Base-by-base conservation (phyloP, 92 coral and sea anemone species). In the Diadumene lineata region DNA sequence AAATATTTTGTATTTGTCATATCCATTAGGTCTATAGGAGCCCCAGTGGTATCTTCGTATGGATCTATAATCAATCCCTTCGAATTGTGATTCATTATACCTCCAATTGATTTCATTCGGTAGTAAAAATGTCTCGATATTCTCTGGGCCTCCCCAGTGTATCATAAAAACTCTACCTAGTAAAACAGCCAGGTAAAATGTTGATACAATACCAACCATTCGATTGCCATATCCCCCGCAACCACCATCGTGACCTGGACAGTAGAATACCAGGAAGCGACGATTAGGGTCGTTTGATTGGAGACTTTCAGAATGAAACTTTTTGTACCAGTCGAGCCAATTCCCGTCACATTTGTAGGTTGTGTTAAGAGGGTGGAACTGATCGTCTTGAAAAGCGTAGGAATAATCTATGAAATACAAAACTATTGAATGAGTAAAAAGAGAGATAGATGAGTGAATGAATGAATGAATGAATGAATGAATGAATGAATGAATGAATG, bases 181-280 rank as follows among this genome's bases (percentile, higher is more conserved):
- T 31, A 81, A 53, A 27, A 81, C 34, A 24, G 86, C 72, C 70
- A 81, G 64, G 76, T 66, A 81, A 69, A 81, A 81, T 0, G 74
- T 63, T 26, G 86, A 81, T 2, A 81, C 73, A 9, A 81, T 11
- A 8, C 86, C 86, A 23, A 73, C 75, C 70, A 81, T 67, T 3
- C 86, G 81, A 50, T 81, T 81, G 50, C 86, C 86, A 61, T 73
- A 66, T 16, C 86, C 86, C 15, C 86, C 86, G 38, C 81, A 76
- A 2, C 81, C 81, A 0, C 72, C 70, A 15, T 66, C 73, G 65
- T 76, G 81, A 2, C 81, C 81, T 0, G 66, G 72, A 38, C 81
- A 76, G 72, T 64, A 76, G 65, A 76, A 76, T 4, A 76, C 55
- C 31, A 76, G 55, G 55, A 64, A 76, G 25, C 62, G 69, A 23